A percentile compares a stretch with the other conserved stretches of the same genome.
phyloP scores from a whole-genome alignment of 2,113 vertebrate species.

The Felis catus region F.catus_Fca126_mat1.0 CM031415.1:84848001-84848500 shows the following conservation, averaged over 20 bases:
- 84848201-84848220: constrained; percentile 95
- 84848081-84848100: constrained; percentile 92
- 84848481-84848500: constrained; percentile 87
- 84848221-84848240: constrained; percentile 92
- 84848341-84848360: constrained; percentile 86
- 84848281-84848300: constrained; percentile 95
- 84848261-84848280: constrained; percentile 96
- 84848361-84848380: constrained; percentile 87
- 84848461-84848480: constrained; percentile 89
- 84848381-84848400: constrained; percentile 86
- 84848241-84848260: constrained; percentile 88
- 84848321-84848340: constrained; percentile 86
- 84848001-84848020: constrained; percentile 97
- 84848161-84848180: constrained; percentile 94
- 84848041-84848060: constrained; percentile 89
- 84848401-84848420: constrained; percentile 90
- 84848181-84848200: constrained; percentile 94
- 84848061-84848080: constrained; percentile 88
- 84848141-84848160: constrained; percentile 93
- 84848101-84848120: constrained; percentile 96
- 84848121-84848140: constrained; percentile 93
- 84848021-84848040: constrained; percentile 95
- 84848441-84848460: constrained; percentile 95
- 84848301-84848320: constrained; percentile 91
- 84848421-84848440: constrained; percentile 93